Evolutionary conservation across 2,888 invertebrate species (phyloP).

Genomic region (Tenthredo mesomela): DNA sequence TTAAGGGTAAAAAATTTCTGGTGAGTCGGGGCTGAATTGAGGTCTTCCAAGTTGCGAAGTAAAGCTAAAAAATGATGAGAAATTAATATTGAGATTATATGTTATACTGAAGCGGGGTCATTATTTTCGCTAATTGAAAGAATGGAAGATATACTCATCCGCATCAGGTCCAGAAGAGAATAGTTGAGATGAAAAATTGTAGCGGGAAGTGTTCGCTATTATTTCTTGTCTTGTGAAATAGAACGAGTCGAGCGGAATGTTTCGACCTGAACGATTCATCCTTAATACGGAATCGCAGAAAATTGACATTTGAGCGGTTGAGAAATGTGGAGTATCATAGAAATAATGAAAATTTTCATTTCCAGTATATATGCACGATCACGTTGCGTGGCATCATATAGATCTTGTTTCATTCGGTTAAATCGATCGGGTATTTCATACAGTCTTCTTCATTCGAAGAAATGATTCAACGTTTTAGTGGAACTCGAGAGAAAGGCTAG

Average conservation of each 20-base stretch:
- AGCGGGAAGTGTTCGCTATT: slow-evolving; percentile 14
- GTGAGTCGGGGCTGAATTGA: neutral
- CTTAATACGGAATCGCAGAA: slow-evolving; percentile 22
- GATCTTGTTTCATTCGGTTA: neutral
- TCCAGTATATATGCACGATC: neutral
- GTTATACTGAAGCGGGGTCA: neutral
- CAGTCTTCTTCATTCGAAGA: neutral
- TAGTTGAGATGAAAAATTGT: slow-evolving; percentile 30
- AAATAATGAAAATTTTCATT: slow-evolving; percentile 32
- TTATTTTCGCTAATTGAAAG: slow-evolving; percentile 26
- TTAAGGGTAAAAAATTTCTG: neutral
- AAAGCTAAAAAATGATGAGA: neutral
- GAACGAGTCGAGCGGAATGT: slow-evolving; percentile 36
- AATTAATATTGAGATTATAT: slow-evolving; percentile 26
- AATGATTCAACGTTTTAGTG: neutral
- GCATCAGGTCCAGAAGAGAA: slow-evolving; percentile 6
- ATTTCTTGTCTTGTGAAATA: slow-evolving; percentile 38
- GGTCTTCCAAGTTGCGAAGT: neutral
- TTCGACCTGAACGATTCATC: slow-evolving; percentile 39
- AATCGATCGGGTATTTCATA: neutral
- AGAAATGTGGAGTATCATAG: neutral
- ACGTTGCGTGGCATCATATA: neutral
- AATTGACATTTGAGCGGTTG: slow-evolving; percentile 19
- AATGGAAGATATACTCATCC: neutral
- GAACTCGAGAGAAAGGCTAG: neutral